Percentiles rank a stretch among this genome's conserved stretches.
Evolutionary conservation across 2,797 vertebrate species (phyloP).

Genomic region (Cetoscarus ocellatus): DNA sequence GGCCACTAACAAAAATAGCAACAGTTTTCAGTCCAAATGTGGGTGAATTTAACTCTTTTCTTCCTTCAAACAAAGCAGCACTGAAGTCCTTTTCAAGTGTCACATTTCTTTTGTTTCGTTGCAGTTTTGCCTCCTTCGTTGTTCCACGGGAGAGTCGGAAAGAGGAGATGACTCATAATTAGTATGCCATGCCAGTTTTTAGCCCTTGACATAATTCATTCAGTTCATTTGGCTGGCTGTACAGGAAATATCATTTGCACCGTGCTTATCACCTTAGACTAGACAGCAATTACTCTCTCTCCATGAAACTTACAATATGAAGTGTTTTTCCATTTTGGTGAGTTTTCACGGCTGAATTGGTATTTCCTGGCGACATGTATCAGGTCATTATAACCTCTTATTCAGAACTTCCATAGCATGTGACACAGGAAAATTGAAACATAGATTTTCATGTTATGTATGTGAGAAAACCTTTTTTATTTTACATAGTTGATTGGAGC

Average conservation of each 20-base stretch:
- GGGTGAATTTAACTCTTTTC: constrained; percentile 12
- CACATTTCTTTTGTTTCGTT: constrained; percentile 4
- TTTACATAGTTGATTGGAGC: no score
- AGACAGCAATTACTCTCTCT: not conserved
- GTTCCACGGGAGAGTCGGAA: not conserved
- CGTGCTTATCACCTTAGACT: not conserved
- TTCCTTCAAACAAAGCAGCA: constrained; percentile 16
- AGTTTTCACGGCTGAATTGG: no score
- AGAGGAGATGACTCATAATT: constrained; percentile 2
- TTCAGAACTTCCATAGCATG: no score
- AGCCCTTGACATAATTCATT: not conserved
- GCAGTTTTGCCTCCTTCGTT: not conserved
- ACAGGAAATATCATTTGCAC: not conserved
- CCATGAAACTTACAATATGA: no score
- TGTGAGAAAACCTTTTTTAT: no score
- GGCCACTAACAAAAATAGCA: constrained; percentile 44
- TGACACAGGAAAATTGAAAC: no score
- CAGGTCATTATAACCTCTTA: no score
- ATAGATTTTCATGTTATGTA: no score
- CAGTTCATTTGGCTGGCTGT: not conserved
- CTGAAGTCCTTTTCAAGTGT: constrained; percentile 11
- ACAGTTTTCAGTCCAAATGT: constrained; percentile 24
- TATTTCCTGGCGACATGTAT: no score
- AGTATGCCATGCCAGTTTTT: not conserved
- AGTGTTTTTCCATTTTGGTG: no score